phyloP scores from a whole-genome alignment of 2,113 vertebrate genomes.

The Vombatus ursinus region DNA sequence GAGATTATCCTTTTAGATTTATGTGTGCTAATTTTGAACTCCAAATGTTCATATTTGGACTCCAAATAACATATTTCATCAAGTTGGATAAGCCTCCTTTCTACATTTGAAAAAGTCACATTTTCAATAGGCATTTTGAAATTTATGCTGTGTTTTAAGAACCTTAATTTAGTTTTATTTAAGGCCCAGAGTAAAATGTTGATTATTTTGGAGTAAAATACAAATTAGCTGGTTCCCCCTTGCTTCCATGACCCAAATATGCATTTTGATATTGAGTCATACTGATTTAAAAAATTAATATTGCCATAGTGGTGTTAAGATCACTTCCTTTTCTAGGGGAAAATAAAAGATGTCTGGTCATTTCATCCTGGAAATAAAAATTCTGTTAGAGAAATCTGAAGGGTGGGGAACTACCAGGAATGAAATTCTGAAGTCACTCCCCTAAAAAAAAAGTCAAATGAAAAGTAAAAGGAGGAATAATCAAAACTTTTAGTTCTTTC shows the following conservation, averaged over 20 bases:
- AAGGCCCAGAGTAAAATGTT: background rate
- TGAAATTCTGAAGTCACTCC: background rate
- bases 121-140: background rate
- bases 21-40: constrained; percentile 38
- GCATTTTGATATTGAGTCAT: background rate
- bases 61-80: background rate
- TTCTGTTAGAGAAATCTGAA: background rate
- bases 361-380: background rate
- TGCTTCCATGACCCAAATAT: background rate
- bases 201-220: background rate
- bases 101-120: background rate
- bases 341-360: background rate
- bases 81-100: background rate
- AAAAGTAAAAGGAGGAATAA: background rate
- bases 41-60: background rate
- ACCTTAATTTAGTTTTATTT: background rate
- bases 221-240: background rate
- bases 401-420: background rate
- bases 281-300: background rate
- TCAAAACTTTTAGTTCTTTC: background rate
- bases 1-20: constrained; percentile 20
- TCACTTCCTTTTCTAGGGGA: background rate
- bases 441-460: background rate
- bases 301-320: background rate
- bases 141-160: background rate